Percentiles rank a stretch among this genome's conserved stretches.
phyloP scores from a whole-genome alignment of 1,140 invertebrate genomes.

The Drosophila pallidifrons region DNA sequence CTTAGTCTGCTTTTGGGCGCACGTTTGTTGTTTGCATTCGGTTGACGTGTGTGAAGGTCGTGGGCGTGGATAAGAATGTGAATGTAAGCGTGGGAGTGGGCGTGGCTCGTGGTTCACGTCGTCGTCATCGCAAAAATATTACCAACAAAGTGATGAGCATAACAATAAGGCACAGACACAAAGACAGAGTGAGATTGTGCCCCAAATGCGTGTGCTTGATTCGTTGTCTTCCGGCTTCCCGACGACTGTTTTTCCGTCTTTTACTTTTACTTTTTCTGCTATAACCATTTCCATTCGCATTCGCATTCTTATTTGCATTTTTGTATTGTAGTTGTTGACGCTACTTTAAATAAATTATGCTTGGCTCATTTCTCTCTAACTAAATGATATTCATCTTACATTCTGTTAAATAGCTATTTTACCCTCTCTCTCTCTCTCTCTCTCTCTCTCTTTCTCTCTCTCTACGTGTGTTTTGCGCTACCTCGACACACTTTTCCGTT shows the following conservation, averaged over 20 bases:
- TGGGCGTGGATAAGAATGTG: constrained; percentile 19
- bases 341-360: constrained; percentile 70
- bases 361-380: constrained; percentile 39
- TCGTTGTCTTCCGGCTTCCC: constrained; percentile 8
- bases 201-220: constrained; percentile 38
- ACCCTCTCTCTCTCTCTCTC: not conserved
- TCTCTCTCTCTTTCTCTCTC: not conserved
- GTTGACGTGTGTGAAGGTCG: constrained; percentile 71
- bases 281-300: constrained; percentile 39
- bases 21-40: constrained; percentile 59
- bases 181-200: constrained; percentile 9
- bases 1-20: constrained; percentile 66
- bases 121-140: constrained; percentile 53
- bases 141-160: constrained; percentile 77
- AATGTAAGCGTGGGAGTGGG: no score
- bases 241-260: not conserved
- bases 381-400: constrained; percentile 45
- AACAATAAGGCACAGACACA: constrained; percentile 65
- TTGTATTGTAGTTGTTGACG: constrained; percentile 17
- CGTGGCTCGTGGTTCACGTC: constrained; percentile 18
- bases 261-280: constrained; percentile 47
- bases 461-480: not conserved
- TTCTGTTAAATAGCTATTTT: constrained; percentile 9
- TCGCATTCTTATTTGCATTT: constrained; percentile 13
- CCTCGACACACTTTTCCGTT: constrained; percentile 28